A percentile compares a stretch with the other conserved stretches of the same genome.
phyloP scores from a whole-genome alignment of 1,140 invertebrate genomes.

The Drosophila tsacasi region DNA sequence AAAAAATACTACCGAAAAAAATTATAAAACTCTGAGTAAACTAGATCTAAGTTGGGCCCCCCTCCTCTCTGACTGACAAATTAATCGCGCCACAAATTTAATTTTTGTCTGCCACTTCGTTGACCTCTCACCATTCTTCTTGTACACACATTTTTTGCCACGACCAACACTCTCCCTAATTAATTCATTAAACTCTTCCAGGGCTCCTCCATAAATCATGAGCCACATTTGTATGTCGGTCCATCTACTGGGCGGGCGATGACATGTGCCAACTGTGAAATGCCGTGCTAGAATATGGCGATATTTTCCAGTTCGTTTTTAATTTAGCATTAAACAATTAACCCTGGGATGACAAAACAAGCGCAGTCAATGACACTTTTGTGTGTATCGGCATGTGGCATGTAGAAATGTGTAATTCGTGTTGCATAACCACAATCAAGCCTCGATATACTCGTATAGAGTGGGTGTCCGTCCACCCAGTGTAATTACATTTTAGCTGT shows the following conservation, averaged over 20 bases:
- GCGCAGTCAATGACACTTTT: constrained; percentile 64
- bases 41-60: neutral
- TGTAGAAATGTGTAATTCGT: constrained; percentile 24
- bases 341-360: constrained; percentile 51
- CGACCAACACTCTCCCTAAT: constrained; percentile 25
- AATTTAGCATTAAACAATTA: constrained; percentile 75
- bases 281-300: constrained; percentile 56
- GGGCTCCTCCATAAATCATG: constrained; percentile 42
- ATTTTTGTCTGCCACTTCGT: constrained; percentile 39
- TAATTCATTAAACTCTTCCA: constrained; percentile 51
- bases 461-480: constrained; percentile 16
- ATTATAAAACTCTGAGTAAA: neutral
- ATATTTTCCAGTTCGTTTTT: constrained; percentile 45
- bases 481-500: constrained; percentile 52
- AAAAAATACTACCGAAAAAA: neutral
- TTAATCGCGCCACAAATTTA: constrained; percentile 6
- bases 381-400: neutral
- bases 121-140: constrained; percentile 33
- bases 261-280: constrained; percentile 46
- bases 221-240: constrained; percentile 43
- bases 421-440: constrained; percentile 62
- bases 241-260: constrained; percentile 44
- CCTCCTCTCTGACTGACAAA: neutral
- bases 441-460: constrained; percentile 19
- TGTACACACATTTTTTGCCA: neutral